Evolutionary conservation across 1,140 invertebrate species (phyloP).

Genomic region (Thalassaphorura encarpata): DNA sequence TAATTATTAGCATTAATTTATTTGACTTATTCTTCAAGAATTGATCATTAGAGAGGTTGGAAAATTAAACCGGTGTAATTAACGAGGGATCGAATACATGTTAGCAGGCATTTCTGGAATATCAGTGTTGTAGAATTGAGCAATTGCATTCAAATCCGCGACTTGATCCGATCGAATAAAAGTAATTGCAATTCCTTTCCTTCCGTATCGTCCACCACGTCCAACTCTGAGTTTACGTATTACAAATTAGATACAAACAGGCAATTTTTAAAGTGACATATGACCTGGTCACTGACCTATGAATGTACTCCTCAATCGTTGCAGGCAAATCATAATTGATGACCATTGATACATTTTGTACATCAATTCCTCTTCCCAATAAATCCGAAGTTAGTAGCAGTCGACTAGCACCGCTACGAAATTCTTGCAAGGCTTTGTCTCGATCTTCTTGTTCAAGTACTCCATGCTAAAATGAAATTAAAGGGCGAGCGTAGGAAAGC

Average conservation of each 20-base stretch:
- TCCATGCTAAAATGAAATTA: neutral
- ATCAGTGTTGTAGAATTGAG: neutral
- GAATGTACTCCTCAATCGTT: slow-evolving; percentile 2
- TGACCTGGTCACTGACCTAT: neutral
- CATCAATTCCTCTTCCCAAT: slow-evolving; percentile 9
- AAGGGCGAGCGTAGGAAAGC: too few relatives aligned
- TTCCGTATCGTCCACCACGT: neutral
- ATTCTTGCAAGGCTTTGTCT: neutral
- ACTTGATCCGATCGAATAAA: neutral
- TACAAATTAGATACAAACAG: too few relatives aligned
- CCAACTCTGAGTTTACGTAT: too few relatives aligned
- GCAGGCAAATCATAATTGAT: slow-evolving; percentile 11
- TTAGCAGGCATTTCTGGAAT: slow-evolving; percentile 2
- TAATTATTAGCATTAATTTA: too few relatives aligned
- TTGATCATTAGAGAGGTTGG: too few relatives aligned
- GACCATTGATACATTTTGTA: slow-evolving; percentile 1
- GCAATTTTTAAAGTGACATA: neutral
- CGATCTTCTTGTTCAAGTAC: neutral
- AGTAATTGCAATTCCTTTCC: neutral
- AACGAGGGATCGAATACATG: too few relatives aligned
- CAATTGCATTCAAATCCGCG: neutral
- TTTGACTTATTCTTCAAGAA: too few relatives aligned
- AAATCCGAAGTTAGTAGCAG: slow-evolving; percentile 4
- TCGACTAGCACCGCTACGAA: neutral
- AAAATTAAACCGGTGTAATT: too few relatives aligned